Evolutionary conservation across 2,797 vertebrate genomes (phyloP), one percentile per base, ranked within the genome.

Genomic region (Pipistrellus kuhlii): DNA sequence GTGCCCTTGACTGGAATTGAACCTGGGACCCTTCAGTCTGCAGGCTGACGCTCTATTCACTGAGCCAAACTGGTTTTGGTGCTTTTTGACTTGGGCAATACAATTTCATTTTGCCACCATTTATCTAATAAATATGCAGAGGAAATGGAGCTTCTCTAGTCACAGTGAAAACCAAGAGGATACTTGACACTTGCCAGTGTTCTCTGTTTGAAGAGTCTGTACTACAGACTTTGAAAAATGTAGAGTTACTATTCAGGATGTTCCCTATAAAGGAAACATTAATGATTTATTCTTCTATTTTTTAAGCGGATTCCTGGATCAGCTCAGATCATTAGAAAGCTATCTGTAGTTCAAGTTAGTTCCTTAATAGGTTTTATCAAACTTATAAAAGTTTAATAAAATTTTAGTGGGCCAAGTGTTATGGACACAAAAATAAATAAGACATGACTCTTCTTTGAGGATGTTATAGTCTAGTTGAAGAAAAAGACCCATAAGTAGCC

Each of bases 351-450:
- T 76, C n/a, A 95, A 51, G n/a, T 62, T 73, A 78, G 32, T 90
- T 78, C 78, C 84, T 87, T 3, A 82, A 25, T 48, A 93, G 23
- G 6, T 76, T 94, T 77, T 83, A 77, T 71, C 38, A 71, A 51
- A 92, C 27, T 77, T 92, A 27, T 48, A 25, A 64, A 93, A 78
- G 57, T 73, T 92, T 64, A 82, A 44, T 38, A 46, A 92, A 69
- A 21, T 75, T 85, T 71, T 71, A 51, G 17, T 51, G 76, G 46
- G 38, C 27, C 35, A 23, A 27, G 25, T 91, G 57, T 30, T 27
- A 6, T 59, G 25, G 57, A 59, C 57, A 59, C 57, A 59, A 59
- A 59, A 59, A 59, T 59, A 59, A 59, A 59, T 59, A 27, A 59
- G 57, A 59, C 25, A 27, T 27, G 57, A 59, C 55, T 57, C 23